A percentile compares a stretch with the other conserved stretches of the same genome.
Evolutionary conservation across 1,140 invertebrate genomes (phyloP).

Genomic region (Vollenhovia emeryi): DNA sequence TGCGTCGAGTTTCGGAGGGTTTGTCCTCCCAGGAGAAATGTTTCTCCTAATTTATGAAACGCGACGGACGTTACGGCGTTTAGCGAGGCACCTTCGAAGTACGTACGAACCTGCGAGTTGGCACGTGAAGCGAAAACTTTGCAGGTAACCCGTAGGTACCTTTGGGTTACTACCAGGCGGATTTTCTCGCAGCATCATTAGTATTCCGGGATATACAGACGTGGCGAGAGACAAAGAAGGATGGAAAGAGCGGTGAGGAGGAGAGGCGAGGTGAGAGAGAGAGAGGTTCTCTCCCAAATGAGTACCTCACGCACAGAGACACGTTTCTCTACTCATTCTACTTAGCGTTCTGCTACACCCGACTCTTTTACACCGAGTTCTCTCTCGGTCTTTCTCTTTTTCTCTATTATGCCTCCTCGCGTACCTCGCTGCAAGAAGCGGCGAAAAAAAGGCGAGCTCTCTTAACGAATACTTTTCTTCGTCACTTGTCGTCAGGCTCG

Average conservation of each 20-base stretch:
- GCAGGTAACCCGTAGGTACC: constrained; percentile 53
- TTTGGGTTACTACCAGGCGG: constrained; percentile 44
- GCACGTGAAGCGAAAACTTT: constrained; percentile 63
- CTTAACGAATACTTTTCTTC: constrained; percentile 71
- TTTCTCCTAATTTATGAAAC: constrained; percentile 72
- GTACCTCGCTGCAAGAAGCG: constrained; percentile 33
- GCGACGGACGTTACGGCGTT: constrained; percentile 67
- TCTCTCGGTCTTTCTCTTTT: not conserved
- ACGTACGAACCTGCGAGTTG: constrained; percentile 35
- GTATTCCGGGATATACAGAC: constrained; percentile 62
- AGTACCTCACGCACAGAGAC: constrained; percentile 72
- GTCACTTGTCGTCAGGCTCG: constrained; percentile 54
- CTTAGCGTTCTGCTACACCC: constrained; percentile 47
- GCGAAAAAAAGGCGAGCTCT: constrained; percentile 49
- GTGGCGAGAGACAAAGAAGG: constrained; percentile 52
- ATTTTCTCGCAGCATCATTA: constrained; percentile 66
- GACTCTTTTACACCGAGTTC: not conserved
- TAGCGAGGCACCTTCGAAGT: constrained; percentile 53
- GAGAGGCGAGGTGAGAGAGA: not conserved
- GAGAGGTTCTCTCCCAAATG: constrained; percentile 61
- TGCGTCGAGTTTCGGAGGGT: constrained; percentile 63
- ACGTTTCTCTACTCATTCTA: constrained; percentile 69
- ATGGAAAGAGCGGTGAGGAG: not conserved
- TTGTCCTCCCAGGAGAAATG: constrained; percentile 67
- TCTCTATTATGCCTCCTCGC: constrained; percentile 6